These are phyloP conservation scores for Alcis repandata DNA, from an alignment of 2,888 invertebrate species.

Conservation along the genomic window DNA sequence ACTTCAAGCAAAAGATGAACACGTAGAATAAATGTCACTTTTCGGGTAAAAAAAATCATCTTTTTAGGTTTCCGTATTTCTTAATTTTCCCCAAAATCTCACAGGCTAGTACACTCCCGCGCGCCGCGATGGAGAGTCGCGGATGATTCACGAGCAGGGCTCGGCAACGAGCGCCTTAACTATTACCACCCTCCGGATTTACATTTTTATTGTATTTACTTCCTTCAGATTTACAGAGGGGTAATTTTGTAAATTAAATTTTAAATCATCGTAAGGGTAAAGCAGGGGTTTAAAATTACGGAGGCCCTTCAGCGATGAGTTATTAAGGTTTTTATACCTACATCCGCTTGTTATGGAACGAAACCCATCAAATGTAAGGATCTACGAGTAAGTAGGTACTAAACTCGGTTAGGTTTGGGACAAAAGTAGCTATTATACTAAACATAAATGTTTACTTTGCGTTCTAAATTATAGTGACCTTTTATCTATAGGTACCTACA, in stretches of 20 bases:
- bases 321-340: constrained; percentile 2
- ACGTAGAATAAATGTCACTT: too few species aligned
- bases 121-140: too few species aligned
- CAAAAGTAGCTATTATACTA: neutral
- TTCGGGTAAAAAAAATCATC: too few species aligned
- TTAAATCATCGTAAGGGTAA: constrained; percentile 37
- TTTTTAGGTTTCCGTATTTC: too few species aligned
- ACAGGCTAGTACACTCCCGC: too few species aligned
- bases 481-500: too few species aligned
- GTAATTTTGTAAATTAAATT: constrained; percentile 28
- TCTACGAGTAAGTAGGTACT: too few species aligned
- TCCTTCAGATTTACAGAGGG: constrained; percentile 22
- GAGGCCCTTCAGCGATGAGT: constrained; percentile 18
- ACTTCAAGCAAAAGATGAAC: too few species aligned
- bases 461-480: too few species aligned
- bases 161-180: neutral
- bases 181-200: constrained; percentile 28
- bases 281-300: constrained; percentile 17
- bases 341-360: neutral
- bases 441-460: too few species aligned
- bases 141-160: constrained; percentile 1
- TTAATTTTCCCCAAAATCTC: too few species aligned
- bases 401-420: too few species aligned
- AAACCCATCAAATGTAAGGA: constrained; percentile 1
- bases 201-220: constrained; percentile 45